These are phyloP conservation scores for Hemicentrotus pulcherrimus DNA, from an alignment of 35 echinoderm and acorn worm genomes.

Conservation along the genomic window DNA sequence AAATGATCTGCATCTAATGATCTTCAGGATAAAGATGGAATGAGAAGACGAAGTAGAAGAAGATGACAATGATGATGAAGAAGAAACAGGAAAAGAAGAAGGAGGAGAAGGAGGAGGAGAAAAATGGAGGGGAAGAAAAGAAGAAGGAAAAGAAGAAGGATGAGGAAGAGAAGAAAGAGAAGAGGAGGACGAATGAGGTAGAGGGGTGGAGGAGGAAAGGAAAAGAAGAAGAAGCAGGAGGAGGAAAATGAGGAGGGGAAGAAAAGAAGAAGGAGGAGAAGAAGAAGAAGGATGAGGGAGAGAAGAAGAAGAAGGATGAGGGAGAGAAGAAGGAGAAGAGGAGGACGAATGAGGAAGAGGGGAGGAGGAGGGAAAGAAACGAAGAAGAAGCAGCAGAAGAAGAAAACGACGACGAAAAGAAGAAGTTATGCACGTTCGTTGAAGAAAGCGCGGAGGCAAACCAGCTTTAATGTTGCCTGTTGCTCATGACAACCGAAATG, in stretches of 20 bases:
- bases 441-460: background rate
- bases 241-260: too few relatives aligned
- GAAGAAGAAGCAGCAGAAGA: background rate
- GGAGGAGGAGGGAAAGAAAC: background rate
- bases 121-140: too few relatives aligned
- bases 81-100: too few relatives aligned
- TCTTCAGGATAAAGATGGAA: background rate
- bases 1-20: background rate
- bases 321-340: background rate
- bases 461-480: conserved; percentile 7
- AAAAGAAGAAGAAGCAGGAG: background rate
- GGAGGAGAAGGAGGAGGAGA: too few relatives aligned
- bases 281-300: background rate
- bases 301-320: background rate
- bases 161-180: background rate
- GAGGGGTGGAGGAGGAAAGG: background rate
- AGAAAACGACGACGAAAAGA: background rate
- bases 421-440: background rate
- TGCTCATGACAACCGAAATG: conserved; percentile 15
- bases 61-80: too few relatives aligned
- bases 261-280: too few relatives aligned
- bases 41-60: background rate
- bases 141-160: background rate
- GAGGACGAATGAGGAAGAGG: background rate
- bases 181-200: background rate